Evolutionary conservation across 2,888 invertebrate species (phyloP), one percentile per base, ranked within the genome.

Genomic region (Oxystoma pomonae): DNA sequence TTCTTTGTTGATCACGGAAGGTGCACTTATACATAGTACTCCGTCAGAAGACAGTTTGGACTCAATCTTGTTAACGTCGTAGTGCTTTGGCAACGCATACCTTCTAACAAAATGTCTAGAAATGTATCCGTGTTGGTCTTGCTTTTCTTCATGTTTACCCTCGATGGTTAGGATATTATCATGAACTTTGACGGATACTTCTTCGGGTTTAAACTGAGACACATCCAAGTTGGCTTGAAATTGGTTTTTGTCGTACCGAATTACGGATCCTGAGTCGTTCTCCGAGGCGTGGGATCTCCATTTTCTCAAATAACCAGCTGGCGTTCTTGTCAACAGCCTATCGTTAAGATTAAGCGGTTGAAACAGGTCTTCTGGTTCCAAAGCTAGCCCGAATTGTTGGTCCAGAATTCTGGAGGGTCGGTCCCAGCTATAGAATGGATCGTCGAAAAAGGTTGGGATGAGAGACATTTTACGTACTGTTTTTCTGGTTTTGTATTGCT

Each of bases 41-140:
- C 92, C 92, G 73, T 92, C 91, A 1, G 88, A 86, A 35, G 91
- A 91, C 20, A 93, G 80, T 58, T 86, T 88, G 5, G 91, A 91
- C 65, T 86, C 85, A 1, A 93, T 87, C 56, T 87, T 84, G 62
- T 86, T 86, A 2, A 89, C 85, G 60, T 92, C 90, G 64, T 88
- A 89, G 0, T 87, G 90, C 71, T 88, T 86, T 0, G 93, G 93
- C 59, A 93, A 75, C 57, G 86, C 76, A 75, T 92, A 93, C 63
- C 89, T 84, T 50, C 93, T 83, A 65, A 88, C 86, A 72, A 92
- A 92, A 69, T 92, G 90, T 60, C 91, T 85, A 52, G 88, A 86
- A n/a, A 91, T 86, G 77, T 84, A 88, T 0, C 92, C 92, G 71
- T 89, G 88, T 17, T 88, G 86, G 69, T 91, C 90, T 57, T 86